phyloP scores from a whole-genome alignment of 2,888 invertebrate genomes.

The Neelides folsomi region DNA sequence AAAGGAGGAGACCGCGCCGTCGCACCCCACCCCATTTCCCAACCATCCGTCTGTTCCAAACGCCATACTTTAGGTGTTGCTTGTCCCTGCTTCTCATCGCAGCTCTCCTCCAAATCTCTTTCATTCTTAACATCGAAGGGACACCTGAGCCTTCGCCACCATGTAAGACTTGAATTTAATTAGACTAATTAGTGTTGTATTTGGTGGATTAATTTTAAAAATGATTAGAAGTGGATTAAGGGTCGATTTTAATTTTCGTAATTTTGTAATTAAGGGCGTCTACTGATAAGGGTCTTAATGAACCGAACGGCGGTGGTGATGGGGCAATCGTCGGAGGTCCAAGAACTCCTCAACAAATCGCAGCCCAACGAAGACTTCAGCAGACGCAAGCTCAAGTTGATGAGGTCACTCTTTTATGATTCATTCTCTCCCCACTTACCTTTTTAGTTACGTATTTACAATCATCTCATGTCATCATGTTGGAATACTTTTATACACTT shows the following conservation, averaged over 20 bases:
- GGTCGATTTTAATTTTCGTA: neutral
- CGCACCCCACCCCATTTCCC: too few relatives aligned
- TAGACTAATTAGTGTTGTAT: neutral
- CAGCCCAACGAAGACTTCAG: conserved; percentile 66
- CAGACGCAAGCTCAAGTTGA: conserved; percentile 77
- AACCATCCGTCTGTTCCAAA: too few relatives aligned
- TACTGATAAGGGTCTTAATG: neutral
- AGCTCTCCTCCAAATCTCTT: too few relatives aligned
- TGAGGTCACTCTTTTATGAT: conserved; percentile 40
- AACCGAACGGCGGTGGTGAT: conserved; percentile 39
- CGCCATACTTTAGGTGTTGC: too few relatives aligned
- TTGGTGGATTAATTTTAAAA: neutral
- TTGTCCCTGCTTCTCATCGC: too few relatives aligned
- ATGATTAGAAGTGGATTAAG: neutral
- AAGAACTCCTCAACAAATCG: conserved; percentile 67
- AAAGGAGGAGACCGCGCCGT: too few relatives aligned
- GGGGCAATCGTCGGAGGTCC: conserved; percentile 79
- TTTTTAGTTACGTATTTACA: too few relatives aligned
- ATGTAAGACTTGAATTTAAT: neutral
- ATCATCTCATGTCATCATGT: too few relatives aligned
- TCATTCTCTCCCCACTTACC: too few relatives aligned
- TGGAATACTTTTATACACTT: too few relatives aligned
- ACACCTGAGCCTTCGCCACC: too few relatives aligned
- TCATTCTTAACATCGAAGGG: too few relatives aligned
- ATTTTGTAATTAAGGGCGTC: conserved; percentile 4